Evolutionary conservation across 1,140 invertebrate genomes (phyloP), one percentile per base, ranked within the genome.

Genomic region (Condylostylus longicornis): DNA sequence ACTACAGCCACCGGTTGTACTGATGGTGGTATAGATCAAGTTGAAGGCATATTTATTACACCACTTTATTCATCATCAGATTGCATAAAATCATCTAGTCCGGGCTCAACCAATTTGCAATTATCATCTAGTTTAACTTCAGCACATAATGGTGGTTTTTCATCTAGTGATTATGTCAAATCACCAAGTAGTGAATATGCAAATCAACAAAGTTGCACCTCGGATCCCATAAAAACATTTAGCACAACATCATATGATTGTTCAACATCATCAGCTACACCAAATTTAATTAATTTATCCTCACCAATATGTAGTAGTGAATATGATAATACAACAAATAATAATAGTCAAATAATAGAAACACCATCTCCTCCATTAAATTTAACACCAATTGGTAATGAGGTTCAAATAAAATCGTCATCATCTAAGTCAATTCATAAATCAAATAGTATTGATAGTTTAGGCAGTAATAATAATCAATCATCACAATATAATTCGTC

Each of bases 401-500:
- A 32, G 9, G 33, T 17, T 15, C 17, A 17, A 25, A 7, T 25
- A n/a, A 7, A 25, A 25, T n/a, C n/a, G 23, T n/a, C 23, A 25
- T n/a, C n/a, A n/a, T n/a, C n/a, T n/a, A n/a, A n/a, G n/a, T n/a
- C n/a, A n/a, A n/a, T n/a, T n/a, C 23, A n/a, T n/a, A 7, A 25
- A 7, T n/a, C 45, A 19, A 22, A 43, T 2, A 30, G 49, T n/a
- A 30, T 8, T 9, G 29, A 9, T 9, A 15, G 7, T n/a, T 37
- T 25, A 3, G 35, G 46, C 9, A 39, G 36, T n/a, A 40, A 36
- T 38, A 48, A 47, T n/a, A 55, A 51, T 3, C 52, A 50, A 27
- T 49, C 54, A 14, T 68, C 68, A 33, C 68, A 71, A 51, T 72
- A 72, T 49, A 72, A 72, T 47, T 72, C 70, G 5, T 69, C 69